Evolutionary conservation across 2,797 vertebrate genomes (phyloP).

Genomic region (Lacerta bilineata): DNA sequence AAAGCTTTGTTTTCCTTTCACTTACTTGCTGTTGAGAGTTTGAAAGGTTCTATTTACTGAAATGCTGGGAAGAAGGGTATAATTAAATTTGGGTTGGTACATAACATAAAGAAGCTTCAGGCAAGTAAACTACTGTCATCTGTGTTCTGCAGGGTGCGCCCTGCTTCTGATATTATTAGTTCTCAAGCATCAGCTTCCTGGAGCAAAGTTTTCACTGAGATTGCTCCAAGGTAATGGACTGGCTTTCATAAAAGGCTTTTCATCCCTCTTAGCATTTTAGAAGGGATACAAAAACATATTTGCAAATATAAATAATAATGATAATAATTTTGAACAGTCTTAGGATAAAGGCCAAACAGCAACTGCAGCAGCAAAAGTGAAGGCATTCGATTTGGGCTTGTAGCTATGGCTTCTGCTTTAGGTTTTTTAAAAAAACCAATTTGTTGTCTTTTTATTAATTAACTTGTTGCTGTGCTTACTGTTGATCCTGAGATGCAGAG

Average conservation of each 20-base stretch:
- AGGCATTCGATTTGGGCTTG: too few species aligned
- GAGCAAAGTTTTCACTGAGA: not conserved
- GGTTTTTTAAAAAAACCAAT: not conserved
- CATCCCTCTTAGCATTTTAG: not conserved
- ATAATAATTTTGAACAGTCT: too few species aligned
- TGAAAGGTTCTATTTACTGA: conserved; percentile 23
- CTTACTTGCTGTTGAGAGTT: conserved; percentile 48
- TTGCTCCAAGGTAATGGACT: not conserved
- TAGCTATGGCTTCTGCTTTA: not conserved
- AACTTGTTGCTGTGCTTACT: not conserved
- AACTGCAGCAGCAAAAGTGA: too few species aligned
- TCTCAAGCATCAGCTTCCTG: not conserved
- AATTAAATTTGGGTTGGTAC: conserved; percentile 10
- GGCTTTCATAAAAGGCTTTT: not conserved
- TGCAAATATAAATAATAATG: too few species aligned
- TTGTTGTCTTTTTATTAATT: not conserved
- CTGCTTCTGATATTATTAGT: not conserved
- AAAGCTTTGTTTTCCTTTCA: conserved; percentile 50
- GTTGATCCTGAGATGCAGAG: not conserved
- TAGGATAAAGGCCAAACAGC: too few species aligned
- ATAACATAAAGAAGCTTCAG: not conserved
- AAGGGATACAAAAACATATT: not conserved
- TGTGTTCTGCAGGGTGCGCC: not conserved
- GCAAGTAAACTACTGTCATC: not conserved
- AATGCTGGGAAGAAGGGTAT: conserved; percentile 8